Evolutionary conservation across 2,797 vertebrate species (phyloP).

Genomic region (Channa striata): DNA sequence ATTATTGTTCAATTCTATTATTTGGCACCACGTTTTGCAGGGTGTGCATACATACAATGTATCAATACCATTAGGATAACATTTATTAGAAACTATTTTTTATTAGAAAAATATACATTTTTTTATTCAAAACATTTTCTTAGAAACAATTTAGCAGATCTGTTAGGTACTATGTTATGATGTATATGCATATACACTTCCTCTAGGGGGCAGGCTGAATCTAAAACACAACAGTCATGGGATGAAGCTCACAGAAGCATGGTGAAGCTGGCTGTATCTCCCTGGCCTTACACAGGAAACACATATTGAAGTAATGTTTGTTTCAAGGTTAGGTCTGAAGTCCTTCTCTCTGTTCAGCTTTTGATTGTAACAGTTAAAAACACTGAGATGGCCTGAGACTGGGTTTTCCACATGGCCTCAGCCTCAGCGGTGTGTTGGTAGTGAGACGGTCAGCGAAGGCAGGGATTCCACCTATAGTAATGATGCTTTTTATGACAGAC

Average conservation of each 20-base stretch:
- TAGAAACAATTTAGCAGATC: background rate
- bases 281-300: background rate
- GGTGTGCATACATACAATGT: background rate
- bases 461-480: constrained; percentile 38
- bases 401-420: constrained; percentile 1
- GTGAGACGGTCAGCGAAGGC: constrained; percentile 35
- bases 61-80: background rate
- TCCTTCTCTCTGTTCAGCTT: constrained; percentile 8
- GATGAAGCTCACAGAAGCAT: constrained; percentile 14
- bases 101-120: no score
- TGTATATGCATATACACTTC: constrained; percentile 33
- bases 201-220: constrained; percentile 80
- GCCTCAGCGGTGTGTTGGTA: constrained; percentile 14
- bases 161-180: background rate
- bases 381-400: no score
- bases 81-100: background rate
- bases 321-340: constrained; percentile 13
- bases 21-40: background rate
- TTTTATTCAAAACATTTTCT: background rate
- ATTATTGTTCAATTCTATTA: background rate
- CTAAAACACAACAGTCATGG: constrained; percentile 42
- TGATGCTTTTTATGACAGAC: constrained; percentile 56
- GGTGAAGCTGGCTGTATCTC: constrained; percentile 22
- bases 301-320: background rate
- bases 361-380: constrained; percentile 7